Percentiles rank a stretch among this genome's conserved stretches.
phyloP scores from a whole-genome alignment of 2,888 invertebrate species.

The Cremastinae sp. region DNA sequence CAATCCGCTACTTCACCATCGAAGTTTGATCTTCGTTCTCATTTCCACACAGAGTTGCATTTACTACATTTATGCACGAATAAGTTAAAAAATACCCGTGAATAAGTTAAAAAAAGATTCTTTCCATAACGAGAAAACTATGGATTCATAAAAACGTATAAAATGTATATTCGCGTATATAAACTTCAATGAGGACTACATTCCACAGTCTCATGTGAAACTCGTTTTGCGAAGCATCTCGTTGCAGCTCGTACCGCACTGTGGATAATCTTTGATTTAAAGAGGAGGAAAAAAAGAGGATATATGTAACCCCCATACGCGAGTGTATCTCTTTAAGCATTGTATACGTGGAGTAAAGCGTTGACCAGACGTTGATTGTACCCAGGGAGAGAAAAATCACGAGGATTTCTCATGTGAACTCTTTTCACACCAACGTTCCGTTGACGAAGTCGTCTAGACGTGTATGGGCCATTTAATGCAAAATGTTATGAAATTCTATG shows the following conservation, averaged over 20 bases:
- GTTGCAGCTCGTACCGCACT: constrained; percentile 41
- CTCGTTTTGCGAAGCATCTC: constrained; percentile 40
- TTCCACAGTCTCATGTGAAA: constrained; percentile 47
- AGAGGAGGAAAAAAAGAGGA: constrained; percentile 31
- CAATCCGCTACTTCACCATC: not conserved
- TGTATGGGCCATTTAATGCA: constrained; percentile 29
- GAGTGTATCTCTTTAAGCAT: constrained; percentile 5
- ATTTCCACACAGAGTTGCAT: constrained; percentile 26
- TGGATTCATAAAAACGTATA: constrained; percentile 23
- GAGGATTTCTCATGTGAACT: constrained; percentile 46
- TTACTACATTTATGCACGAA: constrained; percentile 8
- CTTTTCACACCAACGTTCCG: constrained; percentile 49
- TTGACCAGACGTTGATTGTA: constrained; percentile 52
- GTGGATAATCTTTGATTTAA: constrained; percentile 55
- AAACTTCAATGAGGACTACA: constrained; percentile 52
- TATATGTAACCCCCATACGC: constrained; percentile 8
- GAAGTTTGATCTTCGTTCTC: constrained; percentile 3
- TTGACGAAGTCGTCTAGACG: constrained; percentile 22
- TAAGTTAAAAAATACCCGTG: too few species aligned
- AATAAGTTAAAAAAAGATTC: too few species aligned
- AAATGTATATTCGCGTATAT: constrained; percentile 16
- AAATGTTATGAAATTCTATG: not conserved
- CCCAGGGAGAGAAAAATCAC: constrained; percentile 47
- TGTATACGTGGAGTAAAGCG: constrained; percentile 7
- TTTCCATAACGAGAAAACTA: constrained; percentile 30